Evolutionary conservation across 1,140 invertebrate genomes (phyloP), one percentile per base, ranked within the genome.

Genomic region (Homarus americanus): DNA sequence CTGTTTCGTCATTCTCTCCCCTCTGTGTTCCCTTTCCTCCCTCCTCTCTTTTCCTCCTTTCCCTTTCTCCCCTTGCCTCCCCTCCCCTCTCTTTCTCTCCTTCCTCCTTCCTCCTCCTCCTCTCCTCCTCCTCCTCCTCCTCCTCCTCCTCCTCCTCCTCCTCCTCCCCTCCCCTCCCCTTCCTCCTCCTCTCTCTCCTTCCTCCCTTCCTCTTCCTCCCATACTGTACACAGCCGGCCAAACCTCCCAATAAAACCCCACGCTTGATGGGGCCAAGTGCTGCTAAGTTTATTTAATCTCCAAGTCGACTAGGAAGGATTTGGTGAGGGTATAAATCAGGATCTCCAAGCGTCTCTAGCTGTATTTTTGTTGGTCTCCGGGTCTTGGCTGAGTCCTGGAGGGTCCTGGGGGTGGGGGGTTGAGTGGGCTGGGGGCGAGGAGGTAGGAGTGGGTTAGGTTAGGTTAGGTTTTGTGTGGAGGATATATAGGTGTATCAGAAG

Each of bases 31-130:
- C n/a, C 58, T 63, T n/a, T 63, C 58, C 58, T 63, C 58, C n/a
- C 58, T 63, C 58, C n/a, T n/a, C n/a, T n/a, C n/a, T n/a, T 63
- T n/a, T 63, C 58, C 58, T 63, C 58, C n/a, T n/a, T 63, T n/a
- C n/a, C 58, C n/a, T n/a, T 63, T n/a, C n/a, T n/a, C n/a, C 58
- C n/a, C 58, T 63, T n/a, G 12, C 58, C n/a, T n/a, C n/a, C 58
- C n/a, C 58, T 63, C 58, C n/a, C 58, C n/a, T n/a, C n/a, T n/a
- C 58, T 63, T n/a, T 63, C 58, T 63, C 58, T 63, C 58, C n/a
- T n/a, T 63, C 58, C n/a, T n/a, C n/a, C 58, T 63, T n/a, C n/a
- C 58, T 63, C 58, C n/a, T n/a, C n/a, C 58, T 63, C 58, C n/a
- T n/a, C n/a, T n/a, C n/a, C 58, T 63, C 58, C 58, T 63, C 58